Evolutionary conservation across 2,113 vertebrate genomes (phyloP).

Genomic region (Agapornis roseicollis): DNA sequence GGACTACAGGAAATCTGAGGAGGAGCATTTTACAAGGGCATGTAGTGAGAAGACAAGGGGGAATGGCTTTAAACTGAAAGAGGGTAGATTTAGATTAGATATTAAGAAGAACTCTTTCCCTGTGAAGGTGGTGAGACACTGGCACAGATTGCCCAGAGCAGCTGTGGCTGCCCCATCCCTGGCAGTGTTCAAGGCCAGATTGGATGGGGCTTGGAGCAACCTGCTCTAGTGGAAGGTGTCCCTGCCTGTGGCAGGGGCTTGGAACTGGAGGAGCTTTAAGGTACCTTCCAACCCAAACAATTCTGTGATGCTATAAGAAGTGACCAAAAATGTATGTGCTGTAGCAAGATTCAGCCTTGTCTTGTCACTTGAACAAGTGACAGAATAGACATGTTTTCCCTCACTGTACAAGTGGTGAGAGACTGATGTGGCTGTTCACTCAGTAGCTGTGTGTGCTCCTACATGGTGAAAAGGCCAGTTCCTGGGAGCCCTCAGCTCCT

Average conservation of each 20-base stretch:
- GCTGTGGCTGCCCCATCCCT: not conserved
- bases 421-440: not conserved
- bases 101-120: not conserved
- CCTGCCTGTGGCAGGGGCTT: not conserved
- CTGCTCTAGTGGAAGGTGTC: not conserved
- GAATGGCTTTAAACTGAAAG: not conserved
- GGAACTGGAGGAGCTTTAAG: not conserved
- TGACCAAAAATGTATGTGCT: not conserved
- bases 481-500: not conserved
- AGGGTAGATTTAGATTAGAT: not conserved
- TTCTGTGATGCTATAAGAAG: not conserved
- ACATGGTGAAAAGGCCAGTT: not conserved
- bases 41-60: not conserved
- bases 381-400: not conserved
- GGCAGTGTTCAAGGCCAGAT: not conserved
- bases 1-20: not conserved
- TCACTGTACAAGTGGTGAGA: accelerated
- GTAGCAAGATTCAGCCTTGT: not conserved
- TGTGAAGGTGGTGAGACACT: not conserved
- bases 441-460: not conserved
- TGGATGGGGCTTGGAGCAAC: not conserved
- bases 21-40: not conserved
- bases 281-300: not conserved
- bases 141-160: not conserved
- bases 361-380: not conserved